Conservation (phyloP, 2,113 vertebrate species). For the Bubo scandiacus region DNA sequence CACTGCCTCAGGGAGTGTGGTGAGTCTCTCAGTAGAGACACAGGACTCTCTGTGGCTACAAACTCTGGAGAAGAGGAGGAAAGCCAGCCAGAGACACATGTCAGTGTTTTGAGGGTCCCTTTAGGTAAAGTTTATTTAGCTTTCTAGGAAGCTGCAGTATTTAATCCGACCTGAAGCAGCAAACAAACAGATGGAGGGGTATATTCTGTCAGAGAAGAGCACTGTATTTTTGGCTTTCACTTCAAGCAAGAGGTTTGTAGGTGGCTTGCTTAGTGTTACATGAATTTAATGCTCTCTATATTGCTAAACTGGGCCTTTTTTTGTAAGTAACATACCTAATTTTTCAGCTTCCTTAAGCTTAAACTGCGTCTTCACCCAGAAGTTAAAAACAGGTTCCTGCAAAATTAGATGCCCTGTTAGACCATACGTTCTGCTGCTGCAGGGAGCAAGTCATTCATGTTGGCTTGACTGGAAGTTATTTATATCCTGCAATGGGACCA, state of each 20-base stretch:
- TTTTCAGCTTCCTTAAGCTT: neutral
- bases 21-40: neutral
- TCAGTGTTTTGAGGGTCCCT: neutral
- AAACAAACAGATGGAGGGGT: constrained; percentile 26
- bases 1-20: rapidly evolving
- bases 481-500: neutral
- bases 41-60: neutral
- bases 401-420: neutral
- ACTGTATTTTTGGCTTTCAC: constrained; percentile 33
- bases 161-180: constrained; percentile 33
- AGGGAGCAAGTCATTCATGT: neutral
- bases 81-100: neutral
- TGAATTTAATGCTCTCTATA: neutral
- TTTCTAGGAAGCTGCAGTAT: neutral
- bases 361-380: neutral
- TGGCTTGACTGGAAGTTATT: neutral
- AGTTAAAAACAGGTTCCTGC: neutral
- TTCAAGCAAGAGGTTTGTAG: constrained; percentile 22
- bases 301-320: neutral
- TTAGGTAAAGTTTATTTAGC: constrained; percentile 15
- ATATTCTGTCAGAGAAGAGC: neutral
- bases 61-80: neutral
- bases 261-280: neutral
- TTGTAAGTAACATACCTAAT: neutral
- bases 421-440: neutral